Conservation (phyloP, 2,888 invertebrate species). For the Platynereis dumerilii region DNA sequence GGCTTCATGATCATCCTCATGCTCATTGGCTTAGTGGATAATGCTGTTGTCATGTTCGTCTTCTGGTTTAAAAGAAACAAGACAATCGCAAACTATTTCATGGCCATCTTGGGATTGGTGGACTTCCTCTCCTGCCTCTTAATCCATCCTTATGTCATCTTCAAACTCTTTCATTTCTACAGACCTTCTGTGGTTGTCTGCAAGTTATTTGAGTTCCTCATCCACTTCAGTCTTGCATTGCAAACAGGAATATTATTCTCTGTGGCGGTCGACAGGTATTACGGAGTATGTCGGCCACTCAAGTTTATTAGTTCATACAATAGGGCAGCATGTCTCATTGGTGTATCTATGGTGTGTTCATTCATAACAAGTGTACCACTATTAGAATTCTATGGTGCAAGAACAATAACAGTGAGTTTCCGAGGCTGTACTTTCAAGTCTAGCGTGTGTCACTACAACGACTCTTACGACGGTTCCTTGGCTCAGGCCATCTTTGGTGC, state of each 20-base stretch:
- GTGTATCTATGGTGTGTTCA: neutral
- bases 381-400: neutral
- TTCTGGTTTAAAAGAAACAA: neutral
- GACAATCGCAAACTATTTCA: slow-evolving; percentile 8
- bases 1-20: neutral
- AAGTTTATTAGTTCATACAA: neutral
- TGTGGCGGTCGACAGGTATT: slow-evolving; percentile 1
- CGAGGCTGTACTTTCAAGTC: neutral
- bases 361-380: neutral
- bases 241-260: neutral
- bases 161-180: neutral
- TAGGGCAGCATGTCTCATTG: neutral
- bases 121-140: slow-evolving; percentile 4
- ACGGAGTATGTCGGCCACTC: slow-evolving; percentile 3
- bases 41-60: neutral
- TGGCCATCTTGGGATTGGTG: neutral
- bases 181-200: neutral
- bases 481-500: neutral
- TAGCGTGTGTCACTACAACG: neutral
- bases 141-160: slow-evolving; percentile 2
- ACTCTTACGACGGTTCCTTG: neutral
- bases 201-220: neutral
- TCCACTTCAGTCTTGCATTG: neutral
- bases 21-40: neutral
- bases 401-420: neutral